A percentile compares a stretch with the other conserved stretches of the same genome.
Conservation (phyloP, 2,797 vertebrate species). For the Glossophaga mutica region DNA sequence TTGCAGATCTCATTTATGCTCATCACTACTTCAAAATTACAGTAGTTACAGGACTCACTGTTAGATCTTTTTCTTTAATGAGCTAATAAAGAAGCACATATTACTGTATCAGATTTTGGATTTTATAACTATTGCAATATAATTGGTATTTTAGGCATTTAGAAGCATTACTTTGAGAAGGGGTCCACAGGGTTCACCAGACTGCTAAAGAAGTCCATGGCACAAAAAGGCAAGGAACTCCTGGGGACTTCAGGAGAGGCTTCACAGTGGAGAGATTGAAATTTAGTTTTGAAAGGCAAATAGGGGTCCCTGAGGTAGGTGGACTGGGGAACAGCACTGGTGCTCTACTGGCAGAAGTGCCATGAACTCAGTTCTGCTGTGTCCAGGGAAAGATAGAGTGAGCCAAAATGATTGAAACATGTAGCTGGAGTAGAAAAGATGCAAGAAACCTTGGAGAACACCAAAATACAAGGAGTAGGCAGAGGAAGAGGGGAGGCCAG, state of each 20-base stretch:
- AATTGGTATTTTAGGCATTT: neutral
- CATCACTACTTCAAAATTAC: neutral
- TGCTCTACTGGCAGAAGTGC: neutral
- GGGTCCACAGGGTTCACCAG: neutral
- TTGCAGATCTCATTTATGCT: neutral
- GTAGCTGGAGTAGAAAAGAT: neutral
- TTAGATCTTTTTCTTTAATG: slow-evolving; percentile 24
- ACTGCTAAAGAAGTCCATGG: neutral
- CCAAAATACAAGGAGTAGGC: neutral
- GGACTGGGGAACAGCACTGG: neutral
- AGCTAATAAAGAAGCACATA: neutral
- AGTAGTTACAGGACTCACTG: neutral
- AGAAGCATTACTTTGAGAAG: slow-evolving; percentile 30
- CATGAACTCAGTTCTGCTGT: neutral
- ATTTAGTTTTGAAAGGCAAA: slow-evolving; percentile 16
- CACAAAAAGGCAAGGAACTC: neutral
- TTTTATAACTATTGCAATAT: neutral
- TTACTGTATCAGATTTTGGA: neutral
- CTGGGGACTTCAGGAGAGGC: neutral
- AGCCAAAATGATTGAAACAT: neutral
- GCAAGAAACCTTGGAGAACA: neutral
- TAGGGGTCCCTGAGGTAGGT: neutral
- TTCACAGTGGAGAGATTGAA: neutral
- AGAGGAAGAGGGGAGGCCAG: neutral
- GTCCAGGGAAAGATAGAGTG: neutral